phyloP scores from a whole-genome alignment of 2,113 vertebrate genomes.

The Oncorhynchus kisutch region DNA sequence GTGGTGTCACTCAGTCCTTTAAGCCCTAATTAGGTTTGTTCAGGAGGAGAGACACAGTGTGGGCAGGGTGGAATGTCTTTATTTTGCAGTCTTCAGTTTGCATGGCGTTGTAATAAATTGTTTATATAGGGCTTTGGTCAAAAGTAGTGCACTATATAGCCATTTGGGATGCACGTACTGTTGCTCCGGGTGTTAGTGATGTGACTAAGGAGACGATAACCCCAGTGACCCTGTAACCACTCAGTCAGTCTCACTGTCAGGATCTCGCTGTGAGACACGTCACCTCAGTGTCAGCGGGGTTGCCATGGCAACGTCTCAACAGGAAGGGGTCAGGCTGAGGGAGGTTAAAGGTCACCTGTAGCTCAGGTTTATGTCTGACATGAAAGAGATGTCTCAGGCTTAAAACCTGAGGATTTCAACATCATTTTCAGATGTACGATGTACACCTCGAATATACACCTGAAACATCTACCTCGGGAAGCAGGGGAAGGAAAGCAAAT shows the following conservation, averaged over 20 bases:
- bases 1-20: constrained; percentile 41
- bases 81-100: constrained; percentile 60
- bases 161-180: neutral
- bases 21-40: constrained; percentile 60
- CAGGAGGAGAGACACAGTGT: constrained; percentile 51
- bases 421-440: neutral
- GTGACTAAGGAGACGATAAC: neutral
- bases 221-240: neutral
- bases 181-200: neutral
- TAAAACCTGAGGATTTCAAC: constrained; percentile 14
- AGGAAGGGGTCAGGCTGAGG: neutral
- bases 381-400: neutral
- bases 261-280: neutral
- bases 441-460: neutral
- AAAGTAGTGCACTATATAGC: too few species aligned
- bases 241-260: neutral
- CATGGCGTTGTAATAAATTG: neutral
- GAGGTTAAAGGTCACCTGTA: neutral
- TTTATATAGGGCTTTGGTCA: too few species aligned
- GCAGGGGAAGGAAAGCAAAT: constrained; percentile 20
- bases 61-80: constrained; percentile 58
- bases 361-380: neutral
- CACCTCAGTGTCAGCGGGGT: neutral
- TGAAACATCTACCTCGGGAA: constrained; percentile 25
- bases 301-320: neutral